A percentile compares a stretch with the other conserved stretches of the same genome.
Evolutionary conservation across 1,140 invertebrate genomes (phyloP).

Genomic region (Plodia interpunctella): DNA sequence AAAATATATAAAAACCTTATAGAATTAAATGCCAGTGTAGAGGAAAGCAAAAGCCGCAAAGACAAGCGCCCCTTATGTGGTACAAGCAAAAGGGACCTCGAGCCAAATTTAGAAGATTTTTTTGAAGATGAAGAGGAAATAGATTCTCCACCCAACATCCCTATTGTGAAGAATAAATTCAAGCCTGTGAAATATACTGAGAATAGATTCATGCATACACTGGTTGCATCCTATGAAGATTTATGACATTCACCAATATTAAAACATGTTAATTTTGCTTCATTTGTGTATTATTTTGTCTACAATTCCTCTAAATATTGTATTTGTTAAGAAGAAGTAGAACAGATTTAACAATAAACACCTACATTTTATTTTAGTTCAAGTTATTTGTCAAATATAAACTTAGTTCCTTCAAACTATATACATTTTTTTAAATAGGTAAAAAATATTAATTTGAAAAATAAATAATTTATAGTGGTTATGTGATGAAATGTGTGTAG

Average conservation of each 20-base stretch:
- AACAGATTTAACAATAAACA: too few relatives aligned
- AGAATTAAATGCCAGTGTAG: slow-evolving; percentile 62
- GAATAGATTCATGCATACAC: slow-evolving; percentile 45
- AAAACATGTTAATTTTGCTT: slow-evolving; percentile 20
- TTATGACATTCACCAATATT: slow-evolving; percentile 40
- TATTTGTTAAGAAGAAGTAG: too few relatives aligned
- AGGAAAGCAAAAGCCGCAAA: slow-evolving; percentile 38
- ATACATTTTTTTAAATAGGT: too few relatives aligned
- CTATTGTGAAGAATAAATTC: slow-evolving; percentile 51
- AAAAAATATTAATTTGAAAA: too few relatives aligned
- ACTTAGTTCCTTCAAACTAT: too few relatives aligned
- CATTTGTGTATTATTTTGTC: slow-evolving; percentile 8
- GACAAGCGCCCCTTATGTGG: slow-evolving; percentile 28
- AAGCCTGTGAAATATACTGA: slow-evolving; percentile 47
- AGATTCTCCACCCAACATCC: slow-evolving; percentile 52
- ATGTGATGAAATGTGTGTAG: too few relatives aligned
- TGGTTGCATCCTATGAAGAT: slow-evolving; percentile 53
- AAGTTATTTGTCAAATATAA: too few relatives aligned
- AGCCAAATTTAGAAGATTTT: slow-evolving; percentile 73
- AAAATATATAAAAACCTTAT: slow-evolving; percentile 71
- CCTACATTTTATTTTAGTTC: too few relatives aligned
- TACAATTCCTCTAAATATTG: too few relatives aligned
- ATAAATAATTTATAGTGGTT: too few relatives aligned
- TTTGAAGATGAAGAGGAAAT: slow-evolving; percentile 47
- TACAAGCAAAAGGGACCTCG: slow-evolving; percentile 49